Evolutionary conservation across 2,888 invertebrate genomes (phyloP).

Genomic region (Zygothrica quintamaculata): DNA sequence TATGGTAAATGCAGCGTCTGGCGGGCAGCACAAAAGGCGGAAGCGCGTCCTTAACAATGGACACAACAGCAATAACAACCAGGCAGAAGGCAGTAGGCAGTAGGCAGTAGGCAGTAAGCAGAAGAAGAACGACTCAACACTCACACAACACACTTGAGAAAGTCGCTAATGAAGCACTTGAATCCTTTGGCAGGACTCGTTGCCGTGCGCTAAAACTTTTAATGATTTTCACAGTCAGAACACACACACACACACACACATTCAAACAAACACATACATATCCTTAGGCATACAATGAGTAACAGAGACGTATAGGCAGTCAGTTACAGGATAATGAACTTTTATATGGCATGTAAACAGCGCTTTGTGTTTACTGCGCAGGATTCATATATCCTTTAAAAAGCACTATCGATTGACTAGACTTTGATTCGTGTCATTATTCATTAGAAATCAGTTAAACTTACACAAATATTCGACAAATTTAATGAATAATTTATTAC

Average conservation of each 20-base stretch:
- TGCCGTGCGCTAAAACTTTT: conserved; percentile 68
- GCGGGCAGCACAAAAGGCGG: conserved; percentile 64
- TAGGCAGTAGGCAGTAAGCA: conserved; percentile 4
- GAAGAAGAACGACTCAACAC: conserved; percentile 24
- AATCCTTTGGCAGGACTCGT: conserved; percentile 54
- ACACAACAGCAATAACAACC: conserved; percentile 23
- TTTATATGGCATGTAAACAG: conserved; percentile 63
- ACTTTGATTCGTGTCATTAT: conserved; percentile 13
- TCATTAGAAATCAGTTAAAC: conserved; percentile 12
- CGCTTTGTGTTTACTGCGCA: conserved; percentile 52
- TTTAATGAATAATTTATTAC: conserved; percentile 50
- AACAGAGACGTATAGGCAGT: conserved; percentile 10
- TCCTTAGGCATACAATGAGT: conserved; percentile 6
- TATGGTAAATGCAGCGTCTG: conserved; percentile 57
- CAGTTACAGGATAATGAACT: conserved; percentile 79
- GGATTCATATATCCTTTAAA: conserved; percentile 45
- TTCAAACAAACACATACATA: conserved; percentile 20
- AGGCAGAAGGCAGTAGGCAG: neutral
- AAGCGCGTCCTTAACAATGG: conserved; percentile 53
- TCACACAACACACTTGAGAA: conserved; percentile 62
- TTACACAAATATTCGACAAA: conserved; percentile 16
- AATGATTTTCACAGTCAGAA: conserved; percentile 70
- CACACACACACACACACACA: conserved; percentile 22
- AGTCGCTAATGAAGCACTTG: conserved; percentile 80
- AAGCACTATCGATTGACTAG: conserved; percentile 45